phyloP scores from a whole-genome alignment of 2,113 vertebrate species.

The Pseudorasbora parva region DNA sequence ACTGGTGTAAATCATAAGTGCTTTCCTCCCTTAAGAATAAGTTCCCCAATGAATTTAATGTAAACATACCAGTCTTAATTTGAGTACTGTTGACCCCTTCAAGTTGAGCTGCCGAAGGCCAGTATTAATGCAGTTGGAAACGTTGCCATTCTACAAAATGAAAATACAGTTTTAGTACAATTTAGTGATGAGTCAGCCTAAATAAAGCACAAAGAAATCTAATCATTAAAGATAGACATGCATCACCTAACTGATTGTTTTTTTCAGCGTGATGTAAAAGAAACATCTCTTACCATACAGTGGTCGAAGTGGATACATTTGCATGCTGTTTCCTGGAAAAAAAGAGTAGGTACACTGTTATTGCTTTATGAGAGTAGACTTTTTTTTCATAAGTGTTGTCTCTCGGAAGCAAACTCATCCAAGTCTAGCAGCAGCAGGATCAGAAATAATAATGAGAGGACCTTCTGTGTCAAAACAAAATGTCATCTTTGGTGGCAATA shows the following conservation, averaged over 20 bases:
- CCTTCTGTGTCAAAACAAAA: background rate
- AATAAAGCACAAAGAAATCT: no score
- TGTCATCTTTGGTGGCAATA: background rate
- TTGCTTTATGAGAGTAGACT: background rate
- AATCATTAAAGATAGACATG: no score
- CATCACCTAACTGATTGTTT: no score
- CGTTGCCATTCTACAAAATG: background rate
- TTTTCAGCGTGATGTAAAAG: background rate
- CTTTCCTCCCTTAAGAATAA: background rate
- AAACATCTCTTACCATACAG: background rate
- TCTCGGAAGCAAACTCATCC: background rate
- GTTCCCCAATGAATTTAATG: no score
- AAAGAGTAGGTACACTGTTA: background rate
- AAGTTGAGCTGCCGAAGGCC: background rate
- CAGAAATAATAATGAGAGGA: background rate
- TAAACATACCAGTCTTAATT: background rate
- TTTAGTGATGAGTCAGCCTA: background rate
- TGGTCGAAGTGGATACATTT: background rate
- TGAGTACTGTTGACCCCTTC: no score
- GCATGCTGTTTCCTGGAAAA: slow-evolving; percentile 2
- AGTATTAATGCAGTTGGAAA: background rate
- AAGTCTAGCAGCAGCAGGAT: background rate
- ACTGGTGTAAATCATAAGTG: background rate
- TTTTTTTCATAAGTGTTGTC: background rate
- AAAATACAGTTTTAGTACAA: background rate